These are phyloP conservation scores for Eciton burchellii DNA, from an alignment of 1,140 invertebrate species.

Conservation along the genomic window DNA sequence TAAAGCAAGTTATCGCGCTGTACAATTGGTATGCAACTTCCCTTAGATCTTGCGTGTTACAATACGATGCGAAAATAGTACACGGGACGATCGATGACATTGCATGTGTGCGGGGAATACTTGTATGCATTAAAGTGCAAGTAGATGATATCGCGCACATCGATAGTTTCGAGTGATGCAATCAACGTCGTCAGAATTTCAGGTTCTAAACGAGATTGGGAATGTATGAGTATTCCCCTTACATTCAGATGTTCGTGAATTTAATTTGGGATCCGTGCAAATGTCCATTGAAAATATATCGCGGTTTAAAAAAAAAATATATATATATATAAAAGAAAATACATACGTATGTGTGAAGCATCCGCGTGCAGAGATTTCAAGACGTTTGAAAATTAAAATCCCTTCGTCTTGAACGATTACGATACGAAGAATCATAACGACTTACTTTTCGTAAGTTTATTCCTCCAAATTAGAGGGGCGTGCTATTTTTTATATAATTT, in stretches of 20 bases:
- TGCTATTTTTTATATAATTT: constrained; percentile 16
- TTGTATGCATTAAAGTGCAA: constrained; percentile 29
- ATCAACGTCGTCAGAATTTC: constrained; percentile 19
- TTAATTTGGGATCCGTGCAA: background rate
- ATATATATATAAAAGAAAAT: background rate
- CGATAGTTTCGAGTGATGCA: constrained; percentile 11
- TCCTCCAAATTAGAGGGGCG: constrained; percentile 19
- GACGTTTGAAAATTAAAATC: background rate
- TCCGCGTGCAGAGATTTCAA: background rate
- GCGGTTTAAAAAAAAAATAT: background rate
- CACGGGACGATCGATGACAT: constrained; percentile 26
- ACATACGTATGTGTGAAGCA: background rate
- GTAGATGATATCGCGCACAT: constrained; percentile 6
- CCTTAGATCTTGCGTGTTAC: constrained; percentile 31
- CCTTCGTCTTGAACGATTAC: background rate
- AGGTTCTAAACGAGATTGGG: background rate
- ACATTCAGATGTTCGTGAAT: background rate
- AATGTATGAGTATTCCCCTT: background rate
- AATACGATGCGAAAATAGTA: constrained; percentile 39
- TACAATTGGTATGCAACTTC: constrained; percentile 1
- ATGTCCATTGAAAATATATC: background rate
- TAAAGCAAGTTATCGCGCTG: constrained; percentile 14
- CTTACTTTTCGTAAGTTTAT: constrained; percentile 9
- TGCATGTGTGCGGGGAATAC: constrained; percentile 32
- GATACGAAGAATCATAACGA: constrained; percentile 20